Evolutionary conservation across 2,113 vertebrate genomes (phyloP).

Genomic region (Lathamus discolor): DNA sequence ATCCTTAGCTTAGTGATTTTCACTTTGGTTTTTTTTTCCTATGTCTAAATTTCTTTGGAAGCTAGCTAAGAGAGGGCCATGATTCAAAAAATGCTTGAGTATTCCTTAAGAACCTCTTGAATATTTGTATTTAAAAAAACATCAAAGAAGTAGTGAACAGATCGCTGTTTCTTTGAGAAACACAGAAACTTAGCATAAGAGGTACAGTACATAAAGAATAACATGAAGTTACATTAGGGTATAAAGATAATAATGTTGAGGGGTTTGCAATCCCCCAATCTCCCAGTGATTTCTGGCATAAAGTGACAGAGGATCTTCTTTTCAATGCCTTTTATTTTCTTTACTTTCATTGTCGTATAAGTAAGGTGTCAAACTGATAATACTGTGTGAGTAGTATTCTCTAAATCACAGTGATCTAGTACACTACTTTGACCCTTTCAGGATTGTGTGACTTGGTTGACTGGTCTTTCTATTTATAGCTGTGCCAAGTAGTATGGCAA

Average conservation of each 20-base stretch:
- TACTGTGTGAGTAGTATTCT: slow-evolving; percentile 55
- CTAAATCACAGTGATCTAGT: slow-evolving; percentile 70
- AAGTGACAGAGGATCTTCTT: background rate
- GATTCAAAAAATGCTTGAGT: background rate
- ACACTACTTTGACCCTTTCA: slow-evolving; percentile 72
- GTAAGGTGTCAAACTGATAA: slow-evolving; percentile 67
- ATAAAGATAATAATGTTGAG: slow-evolving; percentile 23
- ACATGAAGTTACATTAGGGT: background rate
- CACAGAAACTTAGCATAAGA: background rate
- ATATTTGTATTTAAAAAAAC: background rate
- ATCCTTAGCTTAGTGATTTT: background rate
- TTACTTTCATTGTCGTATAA: slow-evolving; percentile 60
- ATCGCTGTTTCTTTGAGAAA: background rate
- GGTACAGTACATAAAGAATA: background rate
- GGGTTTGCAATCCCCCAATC: background rate
- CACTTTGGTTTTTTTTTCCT: background rate
- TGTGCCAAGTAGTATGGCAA: slow-evolving; percentile 23
- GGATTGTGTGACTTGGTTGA: slow-evolving; percentile 71
- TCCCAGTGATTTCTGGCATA: background rate
- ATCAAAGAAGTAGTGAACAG: background rate
- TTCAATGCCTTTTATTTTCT: slow-evolving; percentile 47
- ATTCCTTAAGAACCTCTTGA: background rate
- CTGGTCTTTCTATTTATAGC: slow-evolving; percentile 72
- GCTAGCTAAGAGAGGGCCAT: background rate
- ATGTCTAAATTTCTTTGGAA: background rate